Conservation (phyloP, 2,797 vertebrate genomes). For the Molossus alvarezi region DNA sequence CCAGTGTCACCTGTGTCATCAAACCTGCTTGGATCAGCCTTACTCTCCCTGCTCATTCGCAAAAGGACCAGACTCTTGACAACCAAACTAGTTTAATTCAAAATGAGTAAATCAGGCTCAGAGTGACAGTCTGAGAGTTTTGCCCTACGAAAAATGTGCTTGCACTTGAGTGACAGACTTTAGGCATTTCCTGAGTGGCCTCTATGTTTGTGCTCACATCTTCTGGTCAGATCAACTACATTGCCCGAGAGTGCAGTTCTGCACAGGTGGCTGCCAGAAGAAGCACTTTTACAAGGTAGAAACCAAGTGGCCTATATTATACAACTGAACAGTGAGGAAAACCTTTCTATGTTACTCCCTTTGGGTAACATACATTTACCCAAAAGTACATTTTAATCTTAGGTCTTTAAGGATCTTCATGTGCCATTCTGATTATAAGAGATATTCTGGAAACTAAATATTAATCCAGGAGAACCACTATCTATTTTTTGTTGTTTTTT, state of each 20-base stretch:
- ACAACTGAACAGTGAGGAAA: conserved; percentile 41
- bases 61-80: neutral
- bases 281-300: conserved; percentile 10
- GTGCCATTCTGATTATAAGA: conserved; percentile 44
- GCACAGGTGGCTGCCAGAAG: neutral
- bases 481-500: neutral
- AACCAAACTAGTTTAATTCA: conserved; percentile 44
- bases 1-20: neutral
- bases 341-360: neutral
- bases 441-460: conserved; percentile 46
- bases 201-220: neutral
- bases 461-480: conserved; percentile 35
- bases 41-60: neutral
- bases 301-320: conserved; percentile 10
- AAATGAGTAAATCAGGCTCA: neutral
- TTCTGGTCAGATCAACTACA: neutral
- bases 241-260: neutral
- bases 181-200: neutral
- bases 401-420: conserved; percentile 25
- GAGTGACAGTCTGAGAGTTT: neutral
- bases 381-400: conserved; percentile 33
- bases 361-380: neutral
- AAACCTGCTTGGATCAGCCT: neutral
- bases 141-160: neutral
- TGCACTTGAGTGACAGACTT: neutral